Conservation (phyloP, 2,888 invertebrate genomes). For the Apodemia hepburni region DNA sequence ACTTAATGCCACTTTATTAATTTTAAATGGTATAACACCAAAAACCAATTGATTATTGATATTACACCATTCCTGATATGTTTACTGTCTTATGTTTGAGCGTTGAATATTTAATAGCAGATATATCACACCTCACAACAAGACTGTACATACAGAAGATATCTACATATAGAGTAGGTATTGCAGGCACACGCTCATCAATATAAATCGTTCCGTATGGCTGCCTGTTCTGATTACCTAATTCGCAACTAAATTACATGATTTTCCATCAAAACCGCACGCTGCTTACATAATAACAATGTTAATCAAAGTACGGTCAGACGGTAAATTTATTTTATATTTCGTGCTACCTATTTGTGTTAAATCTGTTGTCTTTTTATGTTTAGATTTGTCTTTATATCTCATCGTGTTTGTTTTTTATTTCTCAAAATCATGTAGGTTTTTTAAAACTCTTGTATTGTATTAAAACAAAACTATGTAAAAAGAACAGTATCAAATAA, state of each 20-base stretch:
- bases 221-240: conserved; percentile 12
- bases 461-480: no score
- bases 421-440: no score
- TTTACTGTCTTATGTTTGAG: no score
- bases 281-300: conserved; percentile 15
- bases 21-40: no score
- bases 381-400: background rate
- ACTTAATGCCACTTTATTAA: no score
- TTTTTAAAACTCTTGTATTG: no score
- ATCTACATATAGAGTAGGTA: background rate
- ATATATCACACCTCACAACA: no score
- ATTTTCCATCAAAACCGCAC: conserved; percentile 16
- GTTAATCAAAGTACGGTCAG: conserved; percentile 15
- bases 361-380: background rate
- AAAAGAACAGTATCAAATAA: no score
- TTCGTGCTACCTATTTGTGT: background rate
- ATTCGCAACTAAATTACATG: conserved; percentile 9
- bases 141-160: no score
- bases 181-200: conserved; percentile 7
- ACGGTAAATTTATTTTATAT: conserved; percentile 8
- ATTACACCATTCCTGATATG: no score
- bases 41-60: no score
- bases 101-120: no score
- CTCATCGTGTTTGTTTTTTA: background rate
- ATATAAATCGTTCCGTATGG: conserved; percentile 14